These are phyloP conservation scores for Drosophila pseudoobscura DNA, from an alignment of 1,140 invertebrate species.

Conservation along the genomic window DNA sequence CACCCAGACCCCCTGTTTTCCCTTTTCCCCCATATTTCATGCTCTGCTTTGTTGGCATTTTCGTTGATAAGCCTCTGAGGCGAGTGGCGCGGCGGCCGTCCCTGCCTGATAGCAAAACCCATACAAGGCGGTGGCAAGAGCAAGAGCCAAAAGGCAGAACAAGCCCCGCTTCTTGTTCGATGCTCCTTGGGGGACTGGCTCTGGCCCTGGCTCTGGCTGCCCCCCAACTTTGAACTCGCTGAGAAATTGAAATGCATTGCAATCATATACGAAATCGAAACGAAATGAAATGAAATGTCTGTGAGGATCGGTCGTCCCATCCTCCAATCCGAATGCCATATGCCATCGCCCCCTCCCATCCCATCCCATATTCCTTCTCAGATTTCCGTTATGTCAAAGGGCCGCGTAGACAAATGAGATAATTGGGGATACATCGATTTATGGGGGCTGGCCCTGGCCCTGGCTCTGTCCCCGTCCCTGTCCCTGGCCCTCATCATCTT, in stretches of 20 bases:
- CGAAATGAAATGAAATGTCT: slow-evolving; percentile 72
- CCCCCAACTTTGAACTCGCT: slow-evolving; percentile 31
- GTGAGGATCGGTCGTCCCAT: slow-evolving; percentile 44
- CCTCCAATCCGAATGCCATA: no score
- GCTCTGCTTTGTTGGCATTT: slow-evolving; percentile 63
- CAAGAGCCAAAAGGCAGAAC: slow-evolving; percentile 14
- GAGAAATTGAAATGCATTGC: slow-evolving; percentile 57
- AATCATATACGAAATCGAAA: slow-evolving; percentile 7
- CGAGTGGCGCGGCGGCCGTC: background rate
- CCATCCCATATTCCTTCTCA: slow-evolving; percentile 24
- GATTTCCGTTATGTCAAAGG: slow-evolving; percentile 66
- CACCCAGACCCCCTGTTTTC: background rate
- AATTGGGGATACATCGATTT: slow-evolving; percentile 74
- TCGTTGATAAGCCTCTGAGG: slow-evolving; percentile 48
- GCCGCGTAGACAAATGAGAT: slow-evolving; percentile 78
- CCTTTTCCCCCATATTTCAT: slow-evolving; percentile 18
- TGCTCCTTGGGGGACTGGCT: background rate
- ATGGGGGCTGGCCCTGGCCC: slow-evolving; percentile 35
- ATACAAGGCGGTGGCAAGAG: slow-evolving; percentile 2
- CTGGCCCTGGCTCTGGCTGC: background rate
- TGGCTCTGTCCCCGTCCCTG: background rate
- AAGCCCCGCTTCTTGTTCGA: slow-evolving; percentile 32
- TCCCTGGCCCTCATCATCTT: no score
- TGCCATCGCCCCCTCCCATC: background rate
- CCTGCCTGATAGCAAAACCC: slow-evolving; percentile 41